Conservation (phyloP, 23 tunicate species). For the Ciona savignyi region DNA sequence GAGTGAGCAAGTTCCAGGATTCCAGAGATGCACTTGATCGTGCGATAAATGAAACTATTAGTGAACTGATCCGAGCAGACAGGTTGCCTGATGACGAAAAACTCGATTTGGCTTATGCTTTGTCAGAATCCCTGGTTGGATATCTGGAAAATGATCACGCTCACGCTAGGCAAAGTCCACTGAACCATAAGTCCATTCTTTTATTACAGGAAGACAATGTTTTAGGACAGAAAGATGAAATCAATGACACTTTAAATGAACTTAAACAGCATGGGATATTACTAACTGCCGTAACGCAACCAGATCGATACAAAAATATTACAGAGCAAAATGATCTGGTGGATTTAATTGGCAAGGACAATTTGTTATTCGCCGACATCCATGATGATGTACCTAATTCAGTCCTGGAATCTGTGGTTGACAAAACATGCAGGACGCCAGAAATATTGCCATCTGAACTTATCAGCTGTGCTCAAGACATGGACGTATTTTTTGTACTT, state of each 20-base stretch:
- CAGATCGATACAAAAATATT: background rate
- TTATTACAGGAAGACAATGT: background rate
- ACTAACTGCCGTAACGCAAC: conserved; percentile 20
- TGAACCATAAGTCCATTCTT: background rate
- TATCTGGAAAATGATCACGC: background rate
- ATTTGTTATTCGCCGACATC: background rate
- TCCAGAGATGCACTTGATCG: background rate
- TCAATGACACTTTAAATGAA: conserved; percentile 1
- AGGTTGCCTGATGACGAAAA: background rate
- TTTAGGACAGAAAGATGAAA: background rate
- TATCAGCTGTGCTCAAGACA: conserved; percentile 16
- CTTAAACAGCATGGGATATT: background rate
- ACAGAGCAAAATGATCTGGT: conserved; percentile 16
- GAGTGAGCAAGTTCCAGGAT: conserved; percentile 14
- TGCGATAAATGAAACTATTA: background rate
- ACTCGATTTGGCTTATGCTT: background rate
- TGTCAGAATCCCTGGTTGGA: background rate
- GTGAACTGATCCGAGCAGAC: background rate
- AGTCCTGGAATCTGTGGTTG: background rate
- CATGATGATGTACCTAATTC: background rate
- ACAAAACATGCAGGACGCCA: conserved; percentile 37
- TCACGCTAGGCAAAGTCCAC: background rate
- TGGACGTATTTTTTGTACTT: conserved; percentile 34
- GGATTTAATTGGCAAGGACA: conserved; percentile 8
- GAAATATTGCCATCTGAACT: conserved; percentile 6